These are phyloP conservation scores for Cydia strobilella DNA, from an alignment of 1,140 invertebrate genomes.

Conservation along the genomic window DNA sequence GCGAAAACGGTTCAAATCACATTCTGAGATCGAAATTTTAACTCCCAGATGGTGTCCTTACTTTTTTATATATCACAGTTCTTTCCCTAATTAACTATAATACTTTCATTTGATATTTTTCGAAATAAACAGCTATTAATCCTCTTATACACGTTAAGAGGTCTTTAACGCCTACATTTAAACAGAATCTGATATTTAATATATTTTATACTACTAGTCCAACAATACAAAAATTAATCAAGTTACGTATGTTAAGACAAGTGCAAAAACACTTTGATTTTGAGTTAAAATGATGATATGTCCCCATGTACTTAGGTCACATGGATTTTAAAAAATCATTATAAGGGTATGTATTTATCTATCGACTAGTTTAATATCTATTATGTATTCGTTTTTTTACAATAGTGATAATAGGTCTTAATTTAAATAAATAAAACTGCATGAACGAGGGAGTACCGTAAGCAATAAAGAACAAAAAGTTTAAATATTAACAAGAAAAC, in stretches of 20 bases:
- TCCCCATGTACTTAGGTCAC: slow-evolving; percentile 44
- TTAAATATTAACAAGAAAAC: slow-evolving; percentile 40
- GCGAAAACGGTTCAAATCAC: slow-evolving; percentile 59
- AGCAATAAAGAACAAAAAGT: slow-evolving; percentile 50
- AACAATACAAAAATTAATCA: slow-evolving; percentile 28
- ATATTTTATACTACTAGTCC: slow-evolving; percentile 24
- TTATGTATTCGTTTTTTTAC: slow-evolving; percentile 40
- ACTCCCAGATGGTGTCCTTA: slow-evolving; percentile 73
- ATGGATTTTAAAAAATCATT: slow-evolving; percentile 57
- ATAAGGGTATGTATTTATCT: slow-evolving; percentile 44
- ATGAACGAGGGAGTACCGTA: slow-evolving; percentile 57
- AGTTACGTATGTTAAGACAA: slow-evolving; percentile 22
- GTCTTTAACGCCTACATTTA: slow-evolving; percentile 57
- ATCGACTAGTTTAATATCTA: slow-evolving; percentile 48
- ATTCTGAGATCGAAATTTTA: slow-evolving; percentile 72
- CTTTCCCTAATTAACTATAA: slow-evolving; percentile 72
- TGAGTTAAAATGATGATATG: slow-evolving; percentile 70
- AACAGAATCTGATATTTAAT: slow-evolving; percentile 43
- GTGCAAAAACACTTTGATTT: slow-evolving; percentile 22
- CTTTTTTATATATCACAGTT: slow-evolving; percentile 72
- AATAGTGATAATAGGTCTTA: slow-evolving; percentile 41
- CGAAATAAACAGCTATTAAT: slow-evolving; percentile 46
- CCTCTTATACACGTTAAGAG: slow-evolving; percentile 51
- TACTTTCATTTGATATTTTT: slow-evolving; percentile 64
- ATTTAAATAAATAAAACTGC: slow-evolving; percentile 36